These are phyloP conservation scores for Myrmecophaga tridactyla DNA, from an alignment of 2,113 vertebrate species.

Conservation along the genomic window DNA sequence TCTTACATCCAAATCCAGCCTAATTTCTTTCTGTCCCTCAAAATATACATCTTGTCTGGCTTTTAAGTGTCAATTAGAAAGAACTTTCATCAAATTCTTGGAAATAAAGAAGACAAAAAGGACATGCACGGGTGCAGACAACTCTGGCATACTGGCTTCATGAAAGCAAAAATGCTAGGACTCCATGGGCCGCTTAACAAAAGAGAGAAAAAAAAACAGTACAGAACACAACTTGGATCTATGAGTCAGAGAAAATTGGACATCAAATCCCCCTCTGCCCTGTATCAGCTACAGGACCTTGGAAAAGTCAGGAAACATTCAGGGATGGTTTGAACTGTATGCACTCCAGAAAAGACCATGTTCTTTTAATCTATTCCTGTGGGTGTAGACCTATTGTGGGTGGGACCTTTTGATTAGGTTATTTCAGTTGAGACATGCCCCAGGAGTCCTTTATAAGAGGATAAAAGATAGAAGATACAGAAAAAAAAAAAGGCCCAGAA, in stretches of 20 bases:
- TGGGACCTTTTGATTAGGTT: too few species aligned
- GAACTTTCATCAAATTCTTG: background rate
- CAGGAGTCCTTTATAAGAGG: too few species aligned
- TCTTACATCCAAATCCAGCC: background rate
- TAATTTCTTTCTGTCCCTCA: background rate
- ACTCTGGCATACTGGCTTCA: background rate
- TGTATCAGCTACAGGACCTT: background rate
- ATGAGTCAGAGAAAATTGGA: background rate
- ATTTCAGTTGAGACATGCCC: too few species aligned
- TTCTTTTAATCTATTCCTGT: too few species aligned
- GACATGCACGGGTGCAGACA: rapidly evolving
- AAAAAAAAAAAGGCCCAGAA: too few species aligned
- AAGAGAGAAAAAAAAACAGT: background rate
- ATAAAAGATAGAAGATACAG: too few species aligned
- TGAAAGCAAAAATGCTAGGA: background rate
- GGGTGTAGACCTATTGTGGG: too few species aligned
- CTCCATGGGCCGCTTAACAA: background rate
- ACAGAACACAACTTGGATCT: background rate
- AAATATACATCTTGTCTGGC: background rate
- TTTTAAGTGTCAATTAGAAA: background rate
- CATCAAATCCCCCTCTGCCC: background rate
- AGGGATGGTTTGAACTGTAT: too few species aligned
- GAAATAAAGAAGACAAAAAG: background rate
- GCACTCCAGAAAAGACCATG: too few species aligned
- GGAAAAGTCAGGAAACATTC: background rate